A percentile compares a stretch with the other conserved stretches of the same genome.
phyloP scores from a whole-genome alignment of 53 echinoderm and acorn worm species.

The Holothuria scabra region DNA sequence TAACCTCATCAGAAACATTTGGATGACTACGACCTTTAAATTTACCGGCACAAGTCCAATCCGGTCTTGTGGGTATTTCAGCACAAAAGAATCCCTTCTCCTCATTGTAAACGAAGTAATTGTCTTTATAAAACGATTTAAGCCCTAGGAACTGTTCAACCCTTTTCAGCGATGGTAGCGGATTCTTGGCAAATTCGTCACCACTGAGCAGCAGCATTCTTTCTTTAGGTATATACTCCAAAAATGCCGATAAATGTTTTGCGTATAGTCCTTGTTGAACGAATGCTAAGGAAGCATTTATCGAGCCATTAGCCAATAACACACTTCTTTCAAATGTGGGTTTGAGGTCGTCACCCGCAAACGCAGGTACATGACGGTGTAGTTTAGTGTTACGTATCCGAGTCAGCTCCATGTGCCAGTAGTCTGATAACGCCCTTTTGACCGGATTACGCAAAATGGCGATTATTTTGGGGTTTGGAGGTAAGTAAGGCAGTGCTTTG shows the following conservation, averaged over 20 bases:
- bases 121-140: conserved; percentile 16
- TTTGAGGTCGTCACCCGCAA: conserved; percentile 1
- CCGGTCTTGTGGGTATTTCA: conserved; percentile 7
- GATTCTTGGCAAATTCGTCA: conserved; percentile 35
- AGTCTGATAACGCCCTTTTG: conserved; percentile 54
- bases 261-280: conserved; percentile 25
- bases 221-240: not conserved
- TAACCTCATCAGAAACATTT: not conserved
- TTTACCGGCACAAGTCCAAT: conserved; percentile 23
- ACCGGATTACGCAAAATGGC: conserved; percentile 56
- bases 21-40: conserved; percentile 32
- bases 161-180: not conserved
- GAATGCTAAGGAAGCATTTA: conserved; percentile 26
- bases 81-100: conserved; percentile 45
- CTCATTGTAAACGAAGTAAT: conserved; percentile 7
- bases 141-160: conserved; percentile 35
- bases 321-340: conserved; percentile 51
- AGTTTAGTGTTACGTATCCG: not conserved
- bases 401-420: conserved; percentile 18
- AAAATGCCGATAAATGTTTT: conserved; percentile 2
- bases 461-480: conserved; percentile 24
- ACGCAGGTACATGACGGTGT: not conserved
- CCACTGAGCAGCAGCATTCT: conserved; percentile 35
- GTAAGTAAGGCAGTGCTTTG: conserved; percentile 20
- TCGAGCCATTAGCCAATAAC: conserved; percentile 9